Conservation (phyloP, 2,113 vertebrate species). For the Lasiurus borealis region DNA sequence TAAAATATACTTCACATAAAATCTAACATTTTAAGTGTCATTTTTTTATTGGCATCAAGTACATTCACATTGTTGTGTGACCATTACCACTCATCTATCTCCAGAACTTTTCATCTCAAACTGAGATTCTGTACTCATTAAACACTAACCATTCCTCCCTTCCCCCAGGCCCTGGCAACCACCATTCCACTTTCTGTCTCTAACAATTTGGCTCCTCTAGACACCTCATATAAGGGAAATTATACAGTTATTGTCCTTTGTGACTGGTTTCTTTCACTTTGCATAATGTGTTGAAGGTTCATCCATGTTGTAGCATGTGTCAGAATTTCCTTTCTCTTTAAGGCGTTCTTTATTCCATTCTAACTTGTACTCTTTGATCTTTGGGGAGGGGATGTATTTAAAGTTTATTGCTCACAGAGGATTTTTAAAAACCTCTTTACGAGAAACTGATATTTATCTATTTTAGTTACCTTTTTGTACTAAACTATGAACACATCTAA, state of each 20-base stretch:
- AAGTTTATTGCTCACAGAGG: constrained; percentile 11
- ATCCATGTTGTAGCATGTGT: neutral
- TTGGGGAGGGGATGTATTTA: neutral
- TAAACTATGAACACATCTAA: constrained; percentile 22
- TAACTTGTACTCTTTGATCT: constrained; percentile 47
- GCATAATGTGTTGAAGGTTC: neutral
- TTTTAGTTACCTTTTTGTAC: constrained; percentile 37
- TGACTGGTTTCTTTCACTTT: neutral
- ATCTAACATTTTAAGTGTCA: neutral
- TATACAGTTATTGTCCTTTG: neutral
- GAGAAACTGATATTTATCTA: constrained; percentile 9
- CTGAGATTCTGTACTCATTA: neutral
- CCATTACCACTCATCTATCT: neutral
- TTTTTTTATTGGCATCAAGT: neutral
- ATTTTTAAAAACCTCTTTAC: neutral
- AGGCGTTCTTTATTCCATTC: constrained; percentile 9
- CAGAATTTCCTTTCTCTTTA: neutral
- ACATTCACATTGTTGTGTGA: neutral
- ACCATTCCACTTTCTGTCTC: neutral
- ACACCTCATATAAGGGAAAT: neutral
- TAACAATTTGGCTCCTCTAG: neutral
- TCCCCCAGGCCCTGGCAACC: neutral
- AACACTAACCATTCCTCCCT: neutral
- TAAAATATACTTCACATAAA: neutral
- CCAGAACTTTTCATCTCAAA: neutral